These are phyloP conservation scores for Sebastolobus alascanus DNA, from an alignment of 2,797 vertebrate genomes.

Conservation along the genomic window DNA sequence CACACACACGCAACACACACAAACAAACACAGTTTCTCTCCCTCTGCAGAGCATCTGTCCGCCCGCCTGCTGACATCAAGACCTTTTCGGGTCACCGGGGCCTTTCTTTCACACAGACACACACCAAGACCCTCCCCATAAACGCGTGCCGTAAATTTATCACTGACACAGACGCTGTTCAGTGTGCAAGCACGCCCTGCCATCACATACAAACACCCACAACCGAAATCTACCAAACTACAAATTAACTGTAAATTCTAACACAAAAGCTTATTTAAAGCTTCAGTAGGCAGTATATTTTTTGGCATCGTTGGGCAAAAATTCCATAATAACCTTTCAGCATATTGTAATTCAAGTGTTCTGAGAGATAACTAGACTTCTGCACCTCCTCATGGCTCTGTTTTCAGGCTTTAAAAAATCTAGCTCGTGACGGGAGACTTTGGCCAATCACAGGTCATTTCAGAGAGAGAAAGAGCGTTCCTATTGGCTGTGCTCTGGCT, in stretches of 20 bases:
- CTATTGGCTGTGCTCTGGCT: too few relatives aligned
- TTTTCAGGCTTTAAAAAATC: too few relatives aligned
- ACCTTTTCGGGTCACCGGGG: conserved; percentile 73
- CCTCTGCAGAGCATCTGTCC: conserved; percentile 83
- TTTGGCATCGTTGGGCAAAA: too few relatives aligned
- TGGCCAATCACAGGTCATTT: too few relatives aligned
- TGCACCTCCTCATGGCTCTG: too few relatives aligned
- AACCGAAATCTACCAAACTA: neutral
- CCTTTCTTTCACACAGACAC: conserved; percentile 34
- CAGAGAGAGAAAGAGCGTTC: too few relatives aligned
- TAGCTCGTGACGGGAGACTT: too few relatives aligned
- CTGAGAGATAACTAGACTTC: too few relatives aligned
- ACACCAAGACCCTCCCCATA: conserved; percentile 22
- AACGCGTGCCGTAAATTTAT: conserved; percentile 81
- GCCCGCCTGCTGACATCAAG: conserved; percentile 68
- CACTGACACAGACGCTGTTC: conserved; percentile 63
- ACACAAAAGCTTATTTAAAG: neutral
- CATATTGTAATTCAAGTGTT: too few relatives aligned
- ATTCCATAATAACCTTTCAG: too few relatives aligned
- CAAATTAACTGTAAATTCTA: neutral
- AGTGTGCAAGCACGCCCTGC: conserved; percentile 28
- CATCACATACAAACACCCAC: conserved; percentile 7
- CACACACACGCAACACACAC: conserved; percentile 33
- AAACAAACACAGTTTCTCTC: conserved; percentile 25
- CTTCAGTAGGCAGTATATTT: too few relatives aligned